These are phyloP conservation scores for Drosophila bipectinata DNA, from an alignment of 1,140 invertebrate genomes.

Conservation along the genomic window DNA sequence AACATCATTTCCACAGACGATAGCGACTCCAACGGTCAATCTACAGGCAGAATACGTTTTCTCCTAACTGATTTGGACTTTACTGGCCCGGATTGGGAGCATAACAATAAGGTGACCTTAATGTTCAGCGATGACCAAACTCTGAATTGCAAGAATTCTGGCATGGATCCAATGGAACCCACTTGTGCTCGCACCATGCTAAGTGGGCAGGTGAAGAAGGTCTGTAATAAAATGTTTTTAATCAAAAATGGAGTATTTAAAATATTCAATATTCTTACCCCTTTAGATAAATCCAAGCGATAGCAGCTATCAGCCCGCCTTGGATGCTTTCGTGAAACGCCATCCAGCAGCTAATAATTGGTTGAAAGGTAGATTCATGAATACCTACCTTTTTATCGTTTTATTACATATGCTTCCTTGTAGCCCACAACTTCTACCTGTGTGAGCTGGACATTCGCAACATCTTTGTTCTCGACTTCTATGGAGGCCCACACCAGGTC, in stretches of 20 bases:
- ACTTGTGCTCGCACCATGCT: conserved; percentile 90
- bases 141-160: conserved; percentile 86
- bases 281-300: conserved; percentile 86
- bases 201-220: conserved; percentile 88
- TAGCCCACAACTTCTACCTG: conserved; percentile 91
- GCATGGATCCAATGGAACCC: conserved; percentile 92
- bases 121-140: conserved; percentile 89
- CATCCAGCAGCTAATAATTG: conserved; percentile 89
- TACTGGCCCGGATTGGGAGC: conserved; percentile 88
- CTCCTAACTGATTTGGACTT: conserved; percentile 91
- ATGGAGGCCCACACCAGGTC: conserved; percentile 90
- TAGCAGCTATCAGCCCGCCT: conserved; percentile 86
- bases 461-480: conserved; percentile 90
- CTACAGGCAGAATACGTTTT: conserved; percentile 91
- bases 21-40: conserved; percentile 86
- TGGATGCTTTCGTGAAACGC: conserved; percentile 87
- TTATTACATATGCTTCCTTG: not conserved
- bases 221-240: conserved; percentile 67
- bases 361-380: conserved; percentile 72
- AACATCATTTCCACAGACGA: conserved; percentile 91
- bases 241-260: not conserved
- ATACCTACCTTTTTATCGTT: not conserved
- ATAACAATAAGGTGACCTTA: conserved; percentile 87
- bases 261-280: not conserved
- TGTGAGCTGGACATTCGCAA: conserved; percentile 89